Evolutionary conservation across 23 tunicate genomes (phyloP).

Genomic region (Trididemnum miniatum): DNA sequence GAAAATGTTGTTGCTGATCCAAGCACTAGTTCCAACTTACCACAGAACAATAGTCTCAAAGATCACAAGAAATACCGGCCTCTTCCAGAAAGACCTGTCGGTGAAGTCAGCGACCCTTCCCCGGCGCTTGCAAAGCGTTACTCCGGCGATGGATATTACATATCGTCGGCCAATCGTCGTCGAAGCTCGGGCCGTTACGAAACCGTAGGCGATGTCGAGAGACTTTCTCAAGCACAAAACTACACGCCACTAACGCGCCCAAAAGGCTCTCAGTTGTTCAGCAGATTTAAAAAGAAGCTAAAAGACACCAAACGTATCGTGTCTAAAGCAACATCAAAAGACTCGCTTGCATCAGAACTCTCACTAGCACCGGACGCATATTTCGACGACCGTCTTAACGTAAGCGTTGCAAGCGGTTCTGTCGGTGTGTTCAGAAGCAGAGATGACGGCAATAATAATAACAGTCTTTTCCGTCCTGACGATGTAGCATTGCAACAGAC

Average conservation of each 20-base stretch:
- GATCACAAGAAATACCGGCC: constrained; percentile 13
- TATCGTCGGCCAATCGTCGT: background rate
- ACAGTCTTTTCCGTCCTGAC: background rate
- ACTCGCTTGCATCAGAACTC: background rate
- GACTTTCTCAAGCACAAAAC: background rate
- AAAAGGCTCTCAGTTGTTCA: background rate
- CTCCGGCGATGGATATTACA: constrained; percentile 5
- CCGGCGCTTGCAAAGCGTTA: background rate
- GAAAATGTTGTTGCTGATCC: background rate
- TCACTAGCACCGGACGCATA: background rate
- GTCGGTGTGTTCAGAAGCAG: background rate
- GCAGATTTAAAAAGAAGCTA: constrained; percentile 17
- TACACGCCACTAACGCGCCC: background rate
- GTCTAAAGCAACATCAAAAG: background rate
- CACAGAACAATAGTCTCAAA: background rate
- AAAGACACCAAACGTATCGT: constrained; percentile 33
- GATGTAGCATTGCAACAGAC: background rate
- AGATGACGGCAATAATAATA: background rate
- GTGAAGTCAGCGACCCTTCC: too few species aligned
- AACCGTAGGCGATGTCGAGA: background rate
- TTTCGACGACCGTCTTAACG: background rate
- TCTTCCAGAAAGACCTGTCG: background rate
- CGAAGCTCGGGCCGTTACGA: constrained; percentile 3
- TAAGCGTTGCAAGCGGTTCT: background rate
- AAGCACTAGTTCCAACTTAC: background rate